Evolutionary conservation across 2,797 vertebrate genomes (phyloP), one percentile per base, ranked within the genome.

Genomic region (Urocyon cinereoargenteus): DNA sequence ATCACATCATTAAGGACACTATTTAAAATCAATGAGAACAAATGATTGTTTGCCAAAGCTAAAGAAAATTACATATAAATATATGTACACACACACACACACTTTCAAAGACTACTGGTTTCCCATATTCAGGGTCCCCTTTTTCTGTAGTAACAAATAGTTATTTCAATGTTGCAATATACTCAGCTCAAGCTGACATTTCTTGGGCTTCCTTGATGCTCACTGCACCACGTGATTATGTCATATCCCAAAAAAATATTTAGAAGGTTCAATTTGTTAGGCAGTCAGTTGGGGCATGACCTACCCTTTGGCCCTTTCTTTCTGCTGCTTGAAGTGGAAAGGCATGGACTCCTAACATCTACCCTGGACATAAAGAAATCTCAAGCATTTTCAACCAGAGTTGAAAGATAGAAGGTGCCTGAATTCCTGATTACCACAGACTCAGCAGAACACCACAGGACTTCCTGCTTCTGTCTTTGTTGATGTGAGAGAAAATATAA

Each of bases 21-120:
- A 95, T 90, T 86, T 90, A 85, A 97, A 92, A 78, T 55, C 22
- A 88, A 45, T 66, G 81, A 45, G 31, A 68, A 28, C 26, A 87
- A 92, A 87, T 77, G 40, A 49, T 40, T 83, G 2, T 45, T 82
- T 89, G 5, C 12, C 26, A 68, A 31, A 91, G 4, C 1, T 82
- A 59, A 57, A 53, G 59, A 61, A 45, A 1, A 91, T 31, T 49
- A 66, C 40, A 61, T n/a, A n/a, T 28, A 64, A 84, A 55, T 26
- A 16, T 68, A 31, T 18, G 34, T 2, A 64, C 26, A 91, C 11
- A 55, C 4, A 51, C 0, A n/a, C 1, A 49, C 45, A 16, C 31
- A 40, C 28, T 6, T 28, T 79, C n/a, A 90, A 31, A 57, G 34
- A 78, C 4, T 53, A 18, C 3, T 78, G 19, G 4, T 73, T 78